Evolutionary conservation across 2,888 invertebrate genomes (phyloP).

Genomic region (Latrodectus elegans): DNA sequence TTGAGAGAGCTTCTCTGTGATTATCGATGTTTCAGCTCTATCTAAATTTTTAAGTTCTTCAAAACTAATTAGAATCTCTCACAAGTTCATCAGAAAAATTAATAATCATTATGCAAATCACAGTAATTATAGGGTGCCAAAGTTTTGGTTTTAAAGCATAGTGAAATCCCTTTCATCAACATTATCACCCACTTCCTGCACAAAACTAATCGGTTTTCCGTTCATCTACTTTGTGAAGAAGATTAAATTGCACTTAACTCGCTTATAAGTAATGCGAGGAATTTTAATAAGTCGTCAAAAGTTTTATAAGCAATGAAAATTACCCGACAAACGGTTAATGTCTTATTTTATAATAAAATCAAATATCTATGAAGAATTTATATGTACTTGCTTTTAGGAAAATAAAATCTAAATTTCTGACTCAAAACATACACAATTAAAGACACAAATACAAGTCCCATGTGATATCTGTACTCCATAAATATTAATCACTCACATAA

Average conservation of each 20-base stretch:
- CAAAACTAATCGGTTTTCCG: conserved; percentile 21
- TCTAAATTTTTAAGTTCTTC: neutral
- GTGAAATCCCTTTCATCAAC: conserved; percentile 16
- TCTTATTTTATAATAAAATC: no score
- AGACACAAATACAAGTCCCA: no score
- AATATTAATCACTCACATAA: no score
- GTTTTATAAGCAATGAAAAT: conserved; percentile 1
- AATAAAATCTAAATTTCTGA: no score
- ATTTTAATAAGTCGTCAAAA: conserved; percentile 24
- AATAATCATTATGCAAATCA: conserved; percentile 1
- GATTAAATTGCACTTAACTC: conserved; percentile 23
- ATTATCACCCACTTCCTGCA: neutral
- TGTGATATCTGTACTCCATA: no score
- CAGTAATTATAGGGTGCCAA: neutral
- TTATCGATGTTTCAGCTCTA: neutral
- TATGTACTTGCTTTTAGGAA: no score
- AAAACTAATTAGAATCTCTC: neutral
- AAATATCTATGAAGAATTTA: no score
- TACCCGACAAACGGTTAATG: no score
- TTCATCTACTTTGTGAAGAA: neutral
- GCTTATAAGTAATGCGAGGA: neutral
- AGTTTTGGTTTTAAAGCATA: neutral
- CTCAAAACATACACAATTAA: no score
- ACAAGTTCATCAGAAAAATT: neutral
- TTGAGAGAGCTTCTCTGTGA: neutral